Evolutionary conservation across 2,113 vertebrate genomes (phyloP), one percentile per base, ranked within the genome.

Genomic region (Lophius piscatorius): DNA sequence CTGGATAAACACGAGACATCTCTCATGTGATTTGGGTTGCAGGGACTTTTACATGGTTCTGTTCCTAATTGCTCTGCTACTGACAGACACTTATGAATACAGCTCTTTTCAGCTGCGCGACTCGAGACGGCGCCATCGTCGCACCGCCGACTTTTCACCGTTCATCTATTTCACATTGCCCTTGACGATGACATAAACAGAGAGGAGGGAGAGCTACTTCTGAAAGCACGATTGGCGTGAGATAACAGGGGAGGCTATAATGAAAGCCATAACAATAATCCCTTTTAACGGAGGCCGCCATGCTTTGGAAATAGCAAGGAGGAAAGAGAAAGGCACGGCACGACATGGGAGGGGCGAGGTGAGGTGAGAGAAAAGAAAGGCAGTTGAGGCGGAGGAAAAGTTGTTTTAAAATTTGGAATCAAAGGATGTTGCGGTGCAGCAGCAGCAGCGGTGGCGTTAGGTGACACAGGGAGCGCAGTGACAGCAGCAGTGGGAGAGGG

Each of bases 141-240:
- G 73, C 74, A 64, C 55, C 41, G 47, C 39, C 57, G 56, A 55
- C 79, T 86, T 70, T 87, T 83, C 78, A 38, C 66, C 70, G 58
- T 78, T 84, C 82, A 63, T 87, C 78, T 82, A 69, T 72, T 80
- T 70, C 46, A 35, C 64, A 62, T 74, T 83, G 87, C 81, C 84
- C 89, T 88, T 86, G 85, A 88, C 73, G 63, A 86, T 87, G 77
- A 83, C 86, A 86, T 74, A 80, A 86, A 87, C 63, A 70, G 39
- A 41, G 48, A 54, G 21, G 36, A 63, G 64, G 54, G 66, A 67
- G 45, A 58, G 67, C 63, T 35, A 36, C 82, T 58, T 85, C 73
- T 76, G 74, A 87, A 83, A 76, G 76, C 65, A 52, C 49, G 75
- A 84, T 78, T 78, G 76, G 66, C 58, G 52, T 79, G 51, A 70